Percentiles rank a stretch among this genome's conserved stretches.
These are phyloP conservation scores for Panthera uncia DNA, from an alignment of 2,113 vertebrate species.

Conservation along the genomic window DNA sequence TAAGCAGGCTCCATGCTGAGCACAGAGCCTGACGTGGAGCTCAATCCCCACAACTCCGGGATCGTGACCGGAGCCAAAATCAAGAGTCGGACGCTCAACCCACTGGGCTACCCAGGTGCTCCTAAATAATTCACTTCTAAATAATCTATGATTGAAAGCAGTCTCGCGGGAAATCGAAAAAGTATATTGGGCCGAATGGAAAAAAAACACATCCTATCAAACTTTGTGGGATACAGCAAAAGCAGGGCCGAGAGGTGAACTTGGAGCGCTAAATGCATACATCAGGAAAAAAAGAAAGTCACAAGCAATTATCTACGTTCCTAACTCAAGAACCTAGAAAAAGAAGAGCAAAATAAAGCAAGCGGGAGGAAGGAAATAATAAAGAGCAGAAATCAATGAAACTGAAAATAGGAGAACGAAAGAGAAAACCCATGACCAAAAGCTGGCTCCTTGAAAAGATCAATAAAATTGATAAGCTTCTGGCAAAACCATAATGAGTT, in stretches of 20 bases:
- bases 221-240: neutral
- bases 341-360: neutral
- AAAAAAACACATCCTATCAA: neutral
- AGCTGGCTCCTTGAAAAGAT: neutral
- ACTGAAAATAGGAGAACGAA: neutral
- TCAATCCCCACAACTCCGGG: neutral
- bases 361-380: neutral
- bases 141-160: neutral
- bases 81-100: neutral
- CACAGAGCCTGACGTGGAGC: neutral
- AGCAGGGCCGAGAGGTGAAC: neutral
- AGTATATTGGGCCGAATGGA: neutral
- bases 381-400: neutral
- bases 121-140: neutral
- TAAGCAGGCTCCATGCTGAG: neutral
- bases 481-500: neutral
- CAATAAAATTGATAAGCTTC: neutral
- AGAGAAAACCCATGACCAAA: neutral
- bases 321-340: neutral
- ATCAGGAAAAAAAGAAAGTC: neutral
- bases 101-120: neutral
- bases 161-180: neutral
- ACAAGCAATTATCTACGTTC: neutral
- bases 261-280: neutral
- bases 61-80: neutral